These are phyloP conservation scores for Abrostola triplasia DNA, from an alignment of 2,888 invertebrate species.

Conservation along the genomic window DNA sequence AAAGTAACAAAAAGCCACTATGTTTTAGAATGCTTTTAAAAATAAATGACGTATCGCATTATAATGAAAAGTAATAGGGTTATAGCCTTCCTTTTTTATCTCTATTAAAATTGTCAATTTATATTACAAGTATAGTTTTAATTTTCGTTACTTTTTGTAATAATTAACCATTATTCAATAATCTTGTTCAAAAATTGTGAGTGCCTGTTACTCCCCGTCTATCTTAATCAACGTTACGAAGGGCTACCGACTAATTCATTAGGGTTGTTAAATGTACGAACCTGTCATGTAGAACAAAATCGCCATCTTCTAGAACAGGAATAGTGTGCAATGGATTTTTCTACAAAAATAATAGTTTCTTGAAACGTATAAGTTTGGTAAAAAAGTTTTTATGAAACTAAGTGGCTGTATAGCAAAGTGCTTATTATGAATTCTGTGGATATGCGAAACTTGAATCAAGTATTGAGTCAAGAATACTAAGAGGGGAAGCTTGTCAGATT, in stretches of 20 bases:
- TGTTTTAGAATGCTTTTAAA: neutral
- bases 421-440: too few relatives aligned
- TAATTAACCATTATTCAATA: neutral
- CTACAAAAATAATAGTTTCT: conserved; percentile 70
- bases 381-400: neutral
- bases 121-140: too few relatives aligned
- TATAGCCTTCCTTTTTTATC: too few relatives aligned
- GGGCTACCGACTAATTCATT: neutral
- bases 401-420: too few relatives aligned
- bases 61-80: too few relatives aligned
- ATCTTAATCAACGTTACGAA: neutral
- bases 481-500: too few relatives aligned
- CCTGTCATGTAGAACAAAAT: conserved; percentile 79
- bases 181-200: neutral
- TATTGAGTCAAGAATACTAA: too few relatives aligned
- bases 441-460: too few relatives aligned
- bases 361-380: neutral
- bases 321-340: conserved; percentile 87
- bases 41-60: too few relatives aligned
- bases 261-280: conserved; percentile 30
- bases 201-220: neutral
- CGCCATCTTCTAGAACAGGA: conserved; percentile 87
- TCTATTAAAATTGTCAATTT: too few relatives aligned
- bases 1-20: neutral
- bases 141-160: neutral